phyloP scores from a whole-genome alignment of 35 echinoderm and acorn worm genomes.

The Lytechinus variegatus region DNA sequence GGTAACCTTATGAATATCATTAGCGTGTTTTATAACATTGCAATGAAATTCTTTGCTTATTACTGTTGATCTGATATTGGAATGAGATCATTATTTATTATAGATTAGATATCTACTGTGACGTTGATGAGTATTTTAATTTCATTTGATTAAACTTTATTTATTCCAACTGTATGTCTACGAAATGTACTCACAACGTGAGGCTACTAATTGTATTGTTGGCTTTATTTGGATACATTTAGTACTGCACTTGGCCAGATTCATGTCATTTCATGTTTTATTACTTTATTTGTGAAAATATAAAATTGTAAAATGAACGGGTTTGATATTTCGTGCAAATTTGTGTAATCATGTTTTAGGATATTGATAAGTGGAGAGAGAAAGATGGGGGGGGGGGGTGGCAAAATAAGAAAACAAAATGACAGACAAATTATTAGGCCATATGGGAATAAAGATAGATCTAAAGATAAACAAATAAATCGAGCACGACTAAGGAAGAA shows the following conservation, averaged over 20 bases:
- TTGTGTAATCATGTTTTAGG: neutral
- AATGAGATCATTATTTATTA: neutral
- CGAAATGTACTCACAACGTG: neutral
- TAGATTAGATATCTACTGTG: neutral
- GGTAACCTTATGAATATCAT: no score
- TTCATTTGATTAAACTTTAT: neutral
- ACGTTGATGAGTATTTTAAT: neutral
- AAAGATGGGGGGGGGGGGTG: neutral
- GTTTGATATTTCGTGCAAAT: neutral
- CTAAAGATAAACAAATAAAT: neutral
- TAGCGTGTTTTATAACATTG: no score
- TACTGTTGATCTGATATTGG: neutral
- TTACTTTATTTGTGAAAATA: slow-evolving; percentile 15
- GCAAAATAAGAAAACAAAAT: neutral
- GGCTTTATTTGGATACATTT: neutral
- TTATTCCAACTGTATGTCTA: neutral
- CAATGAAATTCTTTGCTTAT: neutral
- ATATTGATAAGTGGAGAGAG: neutral
- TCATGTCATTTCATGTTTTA: neutral
- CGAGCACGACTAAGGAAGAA: neutral
- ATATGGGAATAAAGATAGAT: neutral
- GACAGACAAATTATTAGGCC: neutral
- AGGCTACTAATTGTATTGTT: neutral
- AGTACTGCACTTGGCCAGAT: neutral
- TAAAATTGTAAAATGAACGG: neutral